Evolutionary conservation across 1,140 invertebrate genomes (phyloP).

Genomic region (Lethrus apterus): DNA sequence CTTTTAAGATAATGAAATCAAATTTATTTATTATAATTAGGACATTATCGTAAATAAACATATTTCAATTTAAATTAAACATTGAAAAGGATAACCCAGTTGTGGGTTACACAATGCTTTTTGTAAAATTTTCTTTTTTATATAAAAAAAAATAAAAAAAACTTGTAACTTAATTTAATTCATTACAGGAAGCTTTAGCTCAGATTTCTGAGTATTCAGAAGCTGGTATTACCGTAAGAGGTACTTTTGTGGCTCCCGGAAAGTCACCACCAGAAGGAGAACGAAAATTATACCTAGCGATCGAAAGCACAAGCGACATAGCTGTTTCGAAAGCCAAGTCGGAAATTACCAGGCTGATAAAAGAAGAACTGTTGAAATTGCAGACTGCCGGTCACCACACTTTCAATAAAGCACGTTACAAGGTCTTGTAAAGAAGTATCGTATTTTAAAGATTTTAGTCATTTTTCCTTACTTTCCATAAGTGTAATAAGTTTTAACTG

Average conservation of each 20-base stretch:
- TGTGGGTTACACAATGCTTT: too few relatives aligned
- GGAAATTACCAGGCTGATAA: constrained; percentile 95
- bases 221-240: constrained; percentile 95
- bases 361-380: constrained; percentile 92
- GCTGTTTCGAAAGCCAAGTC: constrained; percentile 97
- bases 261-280: constrained; percentile 90
- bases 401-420: constrained; percentile 89
- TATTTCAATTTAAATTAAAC: too few relatives aligned
- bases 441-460: too few relatives aligned
- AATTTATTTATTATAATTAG: too few relatives aligned
- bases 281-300: constrained; percentile 94
- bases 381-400: constrained; percentile 80
- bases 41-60: too few relatives aligned
- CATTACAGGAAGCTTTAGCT: constrained; percentile 81
- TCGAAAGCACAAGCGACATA: constrained; percentile 95
- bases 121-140: too few relatives aligned
- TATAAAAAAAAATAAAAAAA: too few relatives aligned
- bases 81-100: too few relatives aligned
- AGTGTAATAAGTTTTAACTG: too few relatives aligned
- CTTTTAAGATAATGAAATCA: too few relatives aligned
- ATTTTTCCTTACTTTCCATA: too few relatives aligned
- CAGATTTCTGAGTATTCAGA: constrained; percentile 99
- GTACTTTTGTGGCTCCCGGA: constrained; percentile 91
- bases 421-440: constrained; percentile 70
- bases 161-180: constrained; percentile 4